Evolutionary conservation across 2,888 invertebrate species (phyloP).

Genomic region (Kuschelorhynchus macadamiae): DNA sequence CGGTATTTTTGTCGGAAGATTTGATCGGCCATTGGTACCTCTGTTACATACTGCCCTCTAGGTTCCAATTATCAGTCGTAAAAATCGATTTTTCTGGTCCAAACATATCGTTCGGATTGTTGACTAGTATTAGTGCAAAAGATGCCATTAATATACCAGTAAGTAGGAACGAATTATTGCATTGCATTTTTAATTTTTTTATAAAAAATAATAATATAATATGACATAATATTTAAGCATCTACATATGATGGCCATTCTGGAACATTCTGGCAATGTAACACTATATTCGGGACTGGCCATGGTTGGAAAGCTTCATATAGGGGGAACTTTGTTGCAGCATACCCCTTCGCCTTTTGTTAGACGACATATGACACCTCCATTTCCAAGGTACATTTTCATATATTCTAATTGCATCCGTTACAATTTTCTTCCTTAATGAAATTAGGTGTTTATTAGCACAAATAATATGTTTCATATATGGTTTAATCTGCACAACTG

Average conservation of each 20-base stretch:
- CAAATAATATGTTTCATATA: no score
- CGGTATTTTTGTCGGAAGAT: constrained; percentile 89
- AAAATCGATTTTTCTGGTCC: constrained; percentile 78
- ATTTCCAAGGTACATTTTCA: constrained; percentile 70
- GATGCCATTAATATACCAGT: constrained; percentile 87
- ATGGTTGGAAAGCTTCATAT: constrained; percentile 89
- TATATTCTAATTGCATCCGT: neutral
- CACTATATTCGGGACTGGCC: constrained; percentile 86
- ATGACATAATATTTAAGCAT: constrained; percentile 68
- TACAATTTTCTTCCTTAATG: no score
- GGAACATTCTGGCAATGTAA: constrained; percentile 83
- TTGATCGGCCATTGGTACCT: constrained; percentile 87
- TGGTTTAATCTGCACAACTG: no score
- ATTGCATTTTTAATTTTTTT: neutral
- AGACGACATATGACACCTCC: constrained; percentile 69
- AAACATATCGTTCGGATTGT: constrained; percentile 82
- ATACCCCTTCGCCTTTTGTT: constrained; percentile 70
- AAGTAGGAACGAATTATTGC: constrained; percentile 55
- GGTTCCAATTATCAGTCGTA: constrained; percentile 78
- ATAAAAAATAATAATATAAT: no score
- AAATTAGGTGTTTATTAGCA: no score
- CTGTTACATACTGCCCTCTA: constrained; percentile 80
- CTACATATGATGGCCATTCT: constrained; percentile 88
- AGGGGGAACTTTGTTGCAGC: constrained; percentile 77
- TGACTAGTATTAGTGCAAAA: constrained; percentile 81